A percentile compares a stretch with the other conserved stretches of the same genome.
Evolutionary conservation across 2,797 vertebrate genomes (phyloP).

Genomic region (Lagodon rhomboides): DNA sequence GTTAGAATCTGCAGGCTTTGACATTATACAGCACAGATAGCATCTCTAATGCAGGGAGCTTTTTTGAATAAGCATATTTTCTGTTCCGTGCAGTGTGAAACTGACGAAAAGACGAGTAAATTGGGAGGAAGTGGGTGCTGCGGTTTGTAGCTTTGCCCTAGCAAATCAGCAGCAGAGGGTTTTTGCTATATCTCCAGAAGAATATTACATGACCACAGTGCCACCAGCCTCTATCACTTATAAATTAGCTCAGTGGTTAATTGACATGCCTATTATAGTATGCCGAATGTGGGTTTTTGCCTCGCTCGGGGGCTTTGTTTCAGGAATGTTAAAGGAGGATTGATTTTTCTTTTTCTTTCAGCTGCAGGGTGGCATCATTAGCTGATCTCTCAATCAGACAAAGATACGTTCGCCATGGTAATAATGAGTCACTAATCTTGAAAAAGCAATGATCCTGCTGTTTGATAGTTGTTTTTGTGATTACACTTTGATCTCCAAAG

Average conservation of each 20-base stretch:
- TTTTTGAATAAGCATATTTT: slow-evolving; percentile 36
- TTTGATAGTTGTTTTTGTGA: background rate
- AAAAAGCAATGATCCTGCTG: background rate
- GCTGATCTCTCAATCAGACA: background rate
- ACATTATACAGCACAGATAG: slow-evolving; percentile 23
- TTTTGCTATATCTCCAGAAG: slow-evolving; percentile 5
- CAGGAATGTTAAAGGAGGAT: slow-evolving; percentile 3
- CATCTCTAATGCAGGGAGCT: slow-evolving; percentile 29
- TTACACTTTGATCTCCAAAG: background rate
- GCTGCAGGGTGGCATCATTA: background rate
- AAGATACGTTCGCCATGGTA: background rate
- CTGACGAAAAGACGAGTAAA: slow-evolving; percentile 37
- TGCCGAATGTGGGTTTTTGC: background rate
- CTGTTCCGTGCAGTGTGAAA: slow-evolving; percentile 14
- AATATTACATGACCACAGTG: background rate
- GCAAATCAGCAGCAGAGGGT: slow-evolving; percentile 10
- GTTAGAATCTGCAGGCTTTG: slow-evolving; percentile 45
- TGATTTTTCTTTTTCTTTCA: no score
- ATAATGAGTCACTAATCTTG: background rate
- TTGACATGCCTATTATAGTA: background rate
- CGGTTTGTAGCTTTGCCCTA: slow-evolving; percentile 26
- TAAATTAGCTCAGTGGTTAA: slow-evolving; percentile 19
- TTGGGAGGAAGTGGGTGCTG: slow-evolving; percentile 35
- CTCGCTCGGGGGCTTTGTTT: background rate
- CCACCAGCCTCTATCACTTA: slow-evolving; percentile 9